Conservation (phyloP, 1,140 invertebrate species). For the Tenebrio molitor region DNA sequence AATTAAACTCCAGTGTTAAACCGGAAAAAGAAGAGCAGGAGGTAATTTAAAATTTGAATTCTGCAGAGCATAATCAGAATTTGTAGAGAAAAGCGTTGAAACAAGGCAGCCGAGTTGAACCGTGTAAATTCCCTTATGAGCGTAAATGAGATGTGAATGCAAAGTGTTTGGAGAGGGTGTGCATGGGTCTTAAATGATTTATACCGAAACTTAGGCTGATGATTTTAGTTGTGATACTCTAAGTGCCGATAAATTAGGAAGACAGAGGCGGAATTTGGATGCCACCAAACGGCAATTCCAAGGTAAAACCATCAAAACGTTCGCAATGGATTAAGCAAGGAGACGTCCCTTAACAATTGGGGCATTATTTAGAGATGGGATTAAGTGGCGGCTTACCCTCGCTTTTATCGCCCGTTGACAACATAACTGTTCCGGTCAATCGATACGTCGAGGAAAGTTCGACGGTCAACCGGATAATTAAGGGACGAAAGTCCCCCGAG, state of each 20-base stretch:
- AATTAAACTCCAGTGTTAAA: no score
- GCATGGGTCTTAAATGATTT: conserved; percentile 6
- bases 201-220: conserved; percentile 28
- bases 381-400: conserved; percentile 23
- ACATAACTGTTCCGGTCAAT: conserved; percentile 32
- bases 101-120: not conserved
- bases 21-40: no score
- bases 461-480: conserved; percentile 35
- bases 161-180: not conserved
- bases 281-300: conserved; percentile 9
- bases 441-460: conserved; percentile 19
- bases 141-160: conserved; percentile 20
- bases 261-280: conserved; percentile 9
- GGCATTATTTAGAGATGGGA: conserved; percentile 29
- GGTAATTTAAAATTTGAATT: no score
- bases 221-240: conserved; percentile 26
- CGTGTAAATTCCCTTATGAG: conserved; percentile 20
- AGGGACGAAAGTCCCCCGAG: conserved; percentile 11
- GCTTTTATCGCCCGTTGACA: conserved; percentile 23
- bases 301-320: conserved; percentile 1
- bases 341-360: conserved; percentile 24
- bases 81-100: no score
- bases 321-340: conserved; percentile 26
- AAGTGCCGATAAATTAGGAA: conserved; percentile 31
- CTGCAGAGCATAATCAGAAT: no score